These are phyloP conservation scores for Spialia ferax DNA, from an alignment of 2,888 invertebrate species.

Conservation along the genomic window DNA sequence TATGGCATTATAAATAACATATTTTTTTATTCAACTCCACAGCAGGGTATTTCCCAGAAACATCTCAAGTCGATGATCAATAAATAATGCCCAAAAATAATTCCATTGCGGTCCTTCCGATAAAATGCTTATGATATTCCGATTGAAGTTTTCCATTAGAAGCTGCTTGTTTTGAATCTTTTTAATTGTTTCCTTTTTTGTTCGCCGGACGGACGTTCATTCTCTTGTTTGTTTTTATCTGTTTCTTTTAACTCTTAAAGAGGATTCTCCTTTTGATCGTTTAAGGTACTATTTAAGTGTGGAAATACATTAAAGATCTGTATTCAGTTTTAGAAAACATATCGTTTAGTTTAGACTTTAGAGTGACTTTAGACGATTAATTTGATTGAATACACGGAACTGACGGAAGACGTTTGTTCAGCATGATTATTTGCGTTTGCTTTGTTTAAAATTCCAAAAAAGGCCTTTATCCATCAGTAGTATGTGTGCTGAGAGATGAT, in stretches of 20 bases:
- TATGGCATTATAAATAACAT: too few relatives aligned
- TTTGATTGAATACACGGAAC: neutral
- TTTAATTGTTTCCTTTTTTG: slow-evolving; percentile 31
- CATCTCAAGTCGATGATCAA: neutral
- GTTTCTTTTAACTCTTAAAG: slow-evolving; percentile 23
- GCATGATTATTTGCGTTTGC: too few relatives aligned
- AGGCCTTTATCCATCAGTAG: too few relatives aligned
- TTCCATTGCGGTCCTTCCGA: neutral
- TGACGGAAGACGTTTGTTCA: too few relatives aligned
- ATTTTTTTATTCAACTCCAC: too few relatives aligned
- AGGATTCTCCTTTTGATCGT: slow-evolving; percentile 26
- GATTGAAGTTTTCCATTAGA: slow-evolving; percentile 1
- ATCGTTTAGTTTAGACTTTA: too few relatives aligned
- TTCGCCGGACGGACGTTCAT: slow-evolving; percentile 23
- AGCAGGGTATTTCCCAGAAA: too few relatives aligned
- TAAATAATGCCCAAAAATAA: neutral
- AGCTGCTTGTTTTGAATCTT: slow-evolving; percentile 10
- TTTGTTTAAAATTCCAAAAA: too few relatives aligned
- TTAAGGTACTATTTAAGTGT: slow-evolving; percentile 1
- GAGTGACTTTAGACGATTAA: too few relatives aligned
- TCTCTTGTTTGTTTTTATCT: slow-evolving; percentile 33
- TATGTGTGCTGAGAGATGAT: too few relatives aligned
- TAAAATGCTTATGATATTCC: neutral
- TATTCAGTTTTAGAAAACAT: slow-evolving; percentile 20
- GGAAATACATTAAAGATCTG: slow-evolving; percentile 10